Conservation (phyloP, 1,140 invertebrate species). For the Drosophila nigrodunni region DNA sequence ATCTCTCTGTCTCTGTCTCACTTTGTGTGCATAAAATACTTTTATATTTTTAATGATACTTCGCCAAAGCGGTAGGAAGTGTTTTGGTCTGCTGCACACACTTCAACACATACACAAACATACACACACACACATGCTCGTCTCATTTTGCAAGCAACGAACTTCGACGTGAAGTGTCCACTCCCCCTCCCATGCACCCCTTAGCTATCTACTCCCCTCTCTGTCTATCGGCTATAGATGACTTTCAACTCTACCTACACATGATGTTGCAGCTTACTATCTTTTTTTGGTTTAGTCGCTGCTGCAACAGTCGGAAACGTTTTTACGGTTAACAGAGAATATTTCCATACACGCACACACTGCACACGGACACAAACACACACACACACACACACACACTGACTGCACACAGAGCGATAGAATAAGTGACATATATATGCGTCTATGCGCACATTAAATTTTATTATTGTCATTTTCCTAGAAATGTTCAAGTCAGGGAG, state of each 20-base stretch:
- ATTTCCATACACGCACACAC: slow-evolving; percentile 62
- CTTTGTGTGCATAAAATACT: slow-evolving; percentile 71
- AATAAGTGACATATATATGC: slow-evolving; percentile 58
- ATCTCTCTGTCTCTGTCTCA: slow-evolving; percentile 29
- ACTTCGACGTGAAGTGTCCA: slow-evolving; percentile 46
- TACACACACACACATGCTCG: slow-evolving; percentile 17
- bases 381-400: slow-evolving; percentile 12
- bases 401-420: not conserved
- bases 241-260: slow-evolving; percentile 65
- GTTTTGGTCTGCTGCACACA: slow-evolving; percentile 82
- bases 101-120: slow-evolving; percentile 38
- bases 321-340: slow-evolving; percentile 78
- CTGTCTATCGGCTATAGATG: slow-evolving; percentile 66
- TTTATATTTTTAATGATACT: slow-evolving; percentile 84
- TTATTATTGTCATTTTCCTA: slow-evolving; percentile 83
- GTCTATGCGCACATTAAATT: slow-evolving; percentile 80
- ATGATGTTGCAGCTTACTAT: slow-evolving; percentile 60
- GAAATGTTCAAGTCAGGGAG: slow-evolving; percentile 44
- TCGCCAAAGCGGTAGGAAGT: slow-evolving; percentile 81
- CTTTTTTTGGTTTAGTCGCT: slow-evolving; percentile 18
- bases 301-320: slow-evolving; percentile 70
- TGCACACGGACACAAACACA: slow-evolving; percentile 7
- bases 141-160: slow-evolving; percentile 69
- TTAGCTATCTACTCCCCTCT: not conserved
- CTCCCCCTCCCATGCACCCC: not conserved